A percentile compares a stretch with the other conserved stretches of the same genome.
phyloP scores from a whole-genome alignment of 2,113 vertebrate genomes.

The Zapus hudsonius region DNA sequence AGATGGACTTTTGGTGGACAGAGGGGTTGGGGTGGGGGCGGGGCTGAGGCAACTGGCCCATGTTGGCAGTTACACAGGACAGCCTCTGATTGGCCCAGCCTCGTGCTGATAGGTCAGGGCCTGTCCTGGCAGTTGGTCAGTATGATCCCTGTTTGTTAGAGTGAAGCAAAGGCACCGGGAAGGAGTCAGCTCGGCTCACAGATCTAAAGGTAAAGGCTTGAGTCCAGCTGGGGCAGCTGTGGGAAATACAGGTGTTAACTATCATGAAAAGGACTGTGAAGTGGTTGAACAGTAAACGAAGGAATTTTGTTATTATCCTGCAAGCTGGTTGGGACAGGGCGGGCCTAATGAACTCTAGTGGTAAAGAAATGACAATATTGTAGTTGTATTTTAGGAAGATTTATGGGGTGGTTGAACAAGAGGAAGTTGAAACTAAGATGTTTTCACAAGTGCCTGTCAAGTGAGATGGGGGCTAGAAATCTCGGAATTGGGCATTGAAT shows the following conservation, averaged over 20 bases:
- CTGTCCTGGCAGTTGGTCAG: background rate
- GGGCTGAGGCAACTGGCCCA: background rate
- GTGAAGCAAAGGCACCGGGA: background rate
- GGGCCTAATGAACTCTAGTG: background rate
- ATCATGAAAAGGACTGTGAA: background rate
- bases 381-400: background rate
- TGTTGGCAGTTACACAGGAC: background rate
- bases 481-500: background rate
- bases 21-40: background rate
- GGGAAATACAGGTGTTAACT: background rate
- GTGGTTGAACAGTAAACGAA: background rate
- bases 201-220: conserved; percentile 43
- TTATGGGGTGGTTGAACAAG: background rate
- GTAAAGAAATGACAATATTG: background rate
- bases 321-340: background rate
- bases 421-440: background rate
- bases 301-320: background rate
- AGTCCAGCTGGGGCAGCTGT: background rate
- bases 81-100: background rate
- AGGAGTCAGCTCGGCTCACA: background rate
- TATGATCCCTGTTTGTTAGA: background rate
- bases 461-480: background rate
- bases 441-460: background rate
- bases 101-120: conserved; percentile 38
- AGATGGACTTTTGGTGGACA: background rate